Conservation (phyloP, 2,113 vertebrate genomes). For the Odontophorus gujanensis region DNA sequence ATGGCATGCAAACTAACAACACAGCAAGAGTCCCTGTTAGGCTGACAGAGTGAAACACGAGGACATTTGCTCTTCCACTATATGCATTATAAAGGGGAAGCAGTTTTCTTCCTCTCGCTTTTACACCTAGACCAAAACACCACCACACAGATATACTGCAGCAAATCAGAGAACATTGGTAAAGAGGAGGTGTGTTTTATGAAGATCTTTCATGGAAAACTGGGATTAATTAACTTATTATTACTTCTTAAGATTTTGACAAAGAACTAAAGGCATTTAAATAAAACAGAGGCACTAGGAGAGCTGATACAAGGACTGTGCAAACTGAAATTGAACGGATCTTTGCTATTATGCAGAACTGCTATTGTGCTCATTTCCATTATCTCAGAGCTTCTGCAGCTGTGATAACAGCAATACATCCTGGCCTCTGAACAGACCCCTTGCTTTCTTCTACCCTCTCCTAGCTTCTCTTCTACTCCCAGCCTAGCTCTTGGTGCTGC, state of each 20-base stretch:
- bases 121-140: not conserved
- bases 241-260: not conserved
- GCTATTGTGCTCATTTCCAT: not conserved
- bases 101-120: not conserved
- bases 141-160: accelerated
- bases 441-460: not conserved
- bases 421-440: not conserved
- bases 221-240: not conserved
- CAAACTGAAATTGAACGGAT: not conserved
- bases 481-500: not conserved
- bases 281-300: not conserved
- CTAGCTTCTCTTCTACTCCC: not conserved
- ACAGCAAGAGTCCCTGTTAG: not conserved
- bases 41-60: not conserved
- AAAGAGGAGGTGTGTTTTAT: not conserved
- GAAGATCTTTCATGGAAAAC: not conserved
- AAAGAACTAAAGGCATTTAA: not conserved
- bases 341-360: not conserved
- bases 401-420: not conserved
- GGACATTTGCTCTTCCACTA: not conserved
- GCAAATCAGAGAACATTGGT: not conserved
- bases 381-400: not conserved
- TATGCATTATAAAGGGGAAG: not conserved
- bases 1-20: not conserved
- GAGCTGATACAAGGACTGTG: not conserved